Percentiles rank a stretch among this genome's conserved stretches.
Conservation (phyloP, 2,888 invertebrate genomes). For the Eupithecia subfuscata region DNA sequence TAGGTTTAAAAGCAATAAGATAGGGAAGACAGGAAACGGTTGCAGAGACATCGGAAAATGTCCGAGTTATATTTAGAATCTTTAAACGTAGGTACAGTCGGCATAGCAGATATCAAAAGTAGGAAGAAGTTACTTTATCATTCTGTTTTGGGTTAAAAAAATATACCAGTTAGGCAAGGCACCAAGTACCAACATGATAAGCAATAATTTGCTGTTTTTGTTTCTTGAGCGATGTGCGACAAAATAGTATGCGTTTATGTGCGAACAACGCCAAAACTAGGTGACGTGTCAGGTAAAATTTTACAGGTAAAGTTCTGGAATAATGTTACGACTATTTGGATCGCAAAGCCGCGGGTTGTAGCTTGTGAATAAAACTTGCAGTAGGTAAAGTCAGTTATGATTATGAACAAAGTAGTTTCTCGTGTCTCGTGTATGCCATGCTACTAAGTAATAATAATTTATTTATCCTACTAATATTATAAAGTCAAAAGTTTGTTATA, state of each 20-base stretch:
- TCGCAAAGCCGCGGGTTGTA: no score
- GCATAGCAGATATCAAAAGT: not conserved
- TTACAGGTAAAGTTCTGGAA: no score
- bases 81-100: not conserved
- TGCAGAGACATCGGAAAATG: not conserved
- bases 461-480: no score
- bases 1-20: not conserved
- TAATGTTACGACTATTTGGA: no score
- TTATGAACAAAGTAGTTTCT: no score
- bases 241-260: not conserved
- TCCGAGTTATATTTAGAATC: not conserved
- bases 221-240: not conserved
- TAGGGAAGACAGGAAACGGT: not conserved
- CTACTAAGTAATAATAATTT: no score
- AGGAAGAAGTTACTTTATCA: not conserved
- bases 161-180: not conserved
- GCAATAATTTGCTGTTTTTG: not conserved
- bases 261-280: no score
- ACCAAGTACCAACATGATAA: not conserved
- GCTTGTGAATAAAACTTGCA: no score
- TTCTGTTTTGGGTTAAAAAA: not conserved
- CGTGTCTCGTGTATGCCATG: no score
- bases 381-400: no score
- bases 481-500: no score
- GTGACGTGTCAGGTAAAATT: not conserved